Evolutionary conservation across 2,113 vertebrate species (phyloP).

Genomic region (Carassius carassius): DNA sequence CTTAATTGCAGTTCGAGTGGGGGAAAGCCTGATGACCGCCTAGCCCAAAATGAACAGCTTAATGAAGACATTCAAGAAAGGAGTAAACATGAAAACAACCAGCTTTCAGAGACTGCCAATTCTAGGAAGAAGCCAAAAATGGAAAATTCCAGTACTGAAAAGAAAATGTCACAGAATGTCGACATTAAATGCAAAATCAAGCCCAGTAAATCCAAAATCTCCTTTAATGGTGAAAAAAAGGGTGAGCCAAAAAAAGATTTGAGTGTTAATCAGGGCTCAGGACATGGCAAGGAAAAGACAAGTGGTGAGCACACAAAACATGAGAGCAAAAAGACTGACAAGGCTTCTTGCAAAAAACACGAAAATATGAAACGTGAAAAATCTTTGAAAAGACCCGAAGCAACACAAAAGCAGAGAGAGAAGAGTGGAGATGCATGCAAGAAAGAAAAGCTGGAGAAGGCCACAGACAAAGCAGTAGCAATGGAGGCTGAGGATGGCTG

Average conservation of each 20-base stretch:
- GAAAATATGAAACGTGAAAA: not conserved
- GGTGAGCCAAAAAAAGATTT: constrained; percentile 45
- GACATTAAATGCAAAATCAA: constrained; percentile 49
- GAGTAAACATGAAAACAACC: constrained; percentile 34
- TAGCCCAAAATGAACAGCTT: constrained; percentile 17
- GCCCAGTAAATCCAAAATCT: constrained; percentile 33
- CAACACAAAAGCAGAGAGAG: constrained; percentile 22
- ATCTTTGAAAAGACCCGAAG: constrained; percentile 42
- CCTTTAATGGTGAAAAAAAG: constrained; percentile 38
- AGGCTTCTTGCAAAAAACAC: constrained; percentile 20
- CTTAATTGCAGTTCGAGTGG: constrained; percentile 30
- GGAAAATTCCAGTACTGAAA: constrained; percentile 11
- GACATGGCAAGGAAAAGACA: constrained; percentile 22
- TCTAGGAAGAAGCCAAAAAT: constrained; percentile 38
- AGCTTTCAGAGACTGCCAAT: constrained; percentile 46
- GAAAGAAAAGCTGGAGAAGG: constrained; percentile 33
- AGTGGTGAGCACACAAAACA: not conserved
- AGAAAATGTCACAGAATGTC: constrained; percentile 40
- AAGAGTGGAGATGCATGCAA: constrained; percentile 30
- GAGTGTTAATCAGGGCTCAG: constrained; percentile 41
- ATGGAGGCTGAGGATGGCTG: constrained; percentile 48
- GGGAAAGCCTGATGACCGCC: not conserved
- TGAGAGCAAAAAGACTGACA: constrained; percentile 2
- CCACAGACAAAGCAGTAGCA: constrained; percentile 52
- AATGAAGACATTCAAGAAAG: constrained; percentile 44